Percentiles rank a stretch among this genome's conserved stretches.
Conservation (phyloP, 2,888 invertebrate genomes). For the Buathra laborator region DNA sequence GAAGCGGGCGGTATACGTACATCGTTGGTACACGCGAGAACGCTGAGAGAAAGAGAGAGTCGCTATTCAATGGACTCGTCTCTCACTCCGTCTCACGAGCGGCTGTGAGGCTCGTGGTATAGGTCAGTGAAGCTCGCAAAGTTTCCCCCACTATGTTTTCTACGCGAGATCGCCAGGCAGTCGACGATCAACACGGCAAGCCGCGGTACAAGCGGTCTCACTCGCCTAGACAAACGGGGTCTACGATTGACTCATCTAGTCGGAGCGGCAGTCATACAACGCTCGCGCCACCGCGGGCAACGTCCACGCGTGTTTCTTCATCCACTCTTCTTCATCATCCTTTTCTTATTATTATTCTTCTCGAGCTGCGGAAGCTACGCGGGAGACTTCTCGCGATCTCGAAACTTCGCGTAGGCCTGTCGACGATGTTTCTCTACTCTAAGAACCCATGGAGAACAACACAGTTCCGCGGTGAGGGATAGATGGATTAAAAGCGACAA, state of each 20-base stretch:
- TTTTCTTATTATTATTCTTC: slow-evolving; percentile 3
- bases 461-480: slow-evolving; percentile 16
- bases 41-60: slow-evolving; percentile 28
- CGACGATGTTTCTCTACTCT: slow-evolving; percentile 13
- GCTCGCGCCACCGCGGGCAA: slow-evolving; percentile 54
- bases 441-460: slow-evolving; percentile 20
- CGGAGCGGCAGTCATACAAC: slow-evolving; percentile 64
- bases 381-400: slow-evolving; percentile 56
- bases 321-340: neutral
- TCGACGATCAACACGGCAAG: slow-evolving; percentile 26
- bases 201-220: slow-evolving; percentile 65
- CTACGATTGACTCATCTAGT: slow-evolving; percentile 83
- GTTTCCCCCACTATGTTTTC: slow-evolving; percentile 71
- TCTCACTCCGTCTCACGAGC: slow-evolving; percentile 69
- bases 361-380: slow-evolving; percentile 53
- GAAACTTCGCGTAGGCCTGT: slow-evolving; percentile 63
- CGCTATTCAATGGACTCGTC: slow-evolving; percentile 53
- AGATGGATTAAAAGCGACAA: slow-evolving; percentile 35
- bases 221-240: slow-evolving; percentile 81
- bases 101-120: slow-evolving; percentile 79
- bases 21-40: slow-evolving; percentile 7
- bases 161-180: slow-evolving; percentile 43
- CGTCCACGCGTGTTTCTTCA: slow-evolving; percentile 25
- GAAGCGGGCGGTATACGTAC: slow-evolving; percentile 20
- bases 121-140: slow-evolving; percentile 83